phyloP scores from a whole-genome alignment of 2,113 vertebrate species.

The Thermophis baileyi region DNA sequence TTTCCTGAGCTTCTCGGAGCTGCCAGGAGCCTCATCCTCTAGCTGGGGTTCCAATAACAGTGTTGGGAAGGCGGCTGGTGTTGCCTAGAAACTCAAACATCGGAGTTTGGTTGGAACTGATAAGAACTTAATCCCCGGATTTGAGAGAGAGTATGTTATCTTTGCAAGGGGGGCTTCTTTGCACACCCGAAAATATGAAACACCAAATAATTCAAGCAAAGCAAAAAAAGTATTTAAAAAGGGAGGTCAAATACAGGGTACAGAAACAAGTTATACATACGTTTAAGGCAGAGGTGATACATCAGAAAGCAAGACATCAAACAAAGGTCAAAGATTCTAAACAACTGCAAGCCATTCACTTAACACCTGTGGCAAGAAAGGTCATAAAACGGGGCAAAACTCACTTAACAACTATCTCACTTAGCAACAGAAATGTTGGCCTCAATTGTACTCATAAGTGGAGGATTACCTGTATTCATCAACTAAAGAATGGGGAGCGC shows the following conservation, averaged over 20 bases:
- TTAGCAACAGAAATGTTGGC: too few species aligned
- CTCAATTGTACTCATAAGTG: too few species aligned
- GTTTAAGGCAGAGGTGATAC: background rate
- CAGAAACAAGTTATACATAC: background rate
- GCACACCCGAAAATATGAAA: background rate
- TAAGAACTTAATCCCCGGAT: background rate
- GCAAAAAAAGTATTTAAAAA: background rate
- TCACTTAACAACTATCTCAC: too few species aligned
- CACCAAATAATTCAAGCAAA: background rate
- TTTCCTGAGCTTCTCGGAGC: conserved; percentile 2
- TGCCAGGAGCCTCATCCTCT: conserved; percentile 36
- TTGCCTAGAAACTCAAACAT: background rate
- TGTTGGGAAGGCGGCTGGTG: too few species aligned
- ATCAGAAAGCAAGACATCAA: background rate
- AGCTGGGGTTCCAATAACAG: background rate
- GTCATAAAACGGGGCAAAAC: too few species aligned
- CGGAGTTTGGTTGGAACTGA: background rate
- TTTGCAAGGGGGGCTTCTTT: background rate
- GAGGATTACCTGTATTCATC: too few species aligned
- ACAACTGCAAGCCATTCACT: too few species aligned
- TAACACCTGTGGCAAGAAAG: too few species aligned
- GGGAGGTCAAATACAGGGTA: background rate
- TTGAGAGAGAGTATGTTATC: background rate
- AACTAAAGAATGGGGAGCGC: too few species aligned
- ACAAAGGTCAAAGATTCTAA: background rate